Base-by-base conservation (phyloP, 2,888 invertebrate genomes). In the Microctonus brassicae region DNA sequence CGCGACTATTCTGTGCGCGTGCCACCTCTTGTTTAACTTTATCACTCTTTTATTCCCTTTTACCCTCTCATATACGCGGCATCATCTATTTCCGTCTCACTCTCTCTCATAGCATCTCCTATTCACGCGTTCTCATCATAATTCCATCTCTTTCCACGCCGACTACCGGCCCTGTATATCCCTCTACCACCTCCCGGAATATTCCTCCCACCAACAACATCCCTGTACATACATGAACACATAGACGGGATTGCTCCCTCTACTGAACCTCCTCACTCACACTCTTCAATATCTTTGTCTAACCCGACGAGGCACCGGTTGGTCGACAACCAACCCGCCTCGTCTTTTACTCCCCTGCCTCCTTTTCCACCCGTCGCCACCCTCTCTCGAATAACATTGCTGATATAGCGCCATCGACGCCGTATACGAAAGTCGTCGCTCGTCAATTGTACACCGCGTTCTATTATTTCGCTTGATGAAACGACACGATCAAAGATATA, bases 401-500 rank as follows among this genome's bases (percentile, higher is more conserved):
- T 36, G 47, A 5, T 47, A 17, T 47, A 47, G 47, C 47, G 47
- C 47, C 17, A 47, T 17, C 47, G 47, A 47, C 53, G 69, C 57
- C 34, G 69, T 67, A 52, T 67, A 68, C 57, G 69, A 67, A 7
- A 72, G 70, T 70, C 71, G 72, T 60, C 72, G 69, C 76, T 76
- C 79, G 76, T 77, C 79, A 80, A 80, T 79, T 79, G 77, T 80
- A 76, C 81, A 72, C 73, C 72, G 73, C 75, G 29, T 29, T 3
- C 7, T 3, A 29, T 7, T 29, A n/a, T n/a, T n/a, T n/a, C n/a
- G n/a, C n/a, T n/a, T n/a, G n/a, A n/a, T n/a, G n/a, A n/a, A 29
- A 29, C 29, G 29, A 29, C 4, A 29, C 29, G 29, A 7, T n/a
- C n/a, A 29, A 7, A 29, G 29, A 29, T 5, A 29, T 5, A 29